phyloP scores from a whole-genome alignment of 2,888 invertebrate species.

The Cantharis nigra region DNA sequence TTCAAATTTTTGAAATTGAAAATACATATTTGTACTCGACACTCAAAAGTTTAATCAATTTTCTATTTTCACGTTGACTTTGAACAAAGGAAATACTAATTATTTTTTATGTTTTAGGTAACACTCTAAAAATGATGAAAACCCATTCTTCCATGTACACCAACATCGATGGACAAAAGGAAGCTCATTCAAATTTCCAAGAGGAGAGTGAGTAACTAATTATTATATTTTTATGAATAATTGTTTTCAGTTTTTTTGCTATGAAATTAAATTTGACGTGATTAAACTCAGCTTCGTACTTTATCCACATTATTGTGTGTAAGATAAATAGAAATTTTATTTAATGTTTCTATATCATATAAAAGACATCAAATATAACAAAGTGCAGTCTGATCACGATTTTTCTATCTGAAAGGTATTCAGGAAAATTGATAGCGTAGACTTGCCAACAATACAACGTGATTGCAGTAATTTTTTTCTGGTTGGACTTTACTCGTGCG shows the following conservation, averaged over 20 bases:
- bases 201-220: slow-evolving; percentile 46
- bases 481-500: slow-evolving; percentile 12
- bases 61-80: not conserved
- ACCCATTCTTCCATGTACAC: slow-evolving; percentile 50
- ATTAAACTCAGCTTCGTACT: not conserved
- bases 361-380: not conserved
- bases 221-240: not conserved
- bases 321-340: not conserved
- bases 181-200: slow-evolving; percentile 47
- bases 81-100: not conserved
- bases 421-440: slow-evolving; percentile 16
- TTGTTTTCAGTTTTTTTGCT: not conserved
- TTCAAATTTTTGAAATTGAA: not conserved
- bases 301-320: not conserved
- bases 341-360: not conserved
- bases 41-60: not conserved
- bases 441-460: slow-evolving; percentile 17
- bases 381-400: slow-evolving; percentile 16
- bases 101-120: slow-evolving; percentile 39
- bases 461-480: slow-evolving; percentile 16
- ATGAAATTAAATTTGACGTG: not conserved
- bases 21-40: not conserved
- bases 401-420: slow-evolving; percentile 14
- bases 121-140: slow-evolving; percentile 52
- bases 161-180: slow-evolving; percentile 50